phyloP scores from a whole-genome alignment of 2,113 vertebrate genomes.

The Antechinus stuartii region DNA sequence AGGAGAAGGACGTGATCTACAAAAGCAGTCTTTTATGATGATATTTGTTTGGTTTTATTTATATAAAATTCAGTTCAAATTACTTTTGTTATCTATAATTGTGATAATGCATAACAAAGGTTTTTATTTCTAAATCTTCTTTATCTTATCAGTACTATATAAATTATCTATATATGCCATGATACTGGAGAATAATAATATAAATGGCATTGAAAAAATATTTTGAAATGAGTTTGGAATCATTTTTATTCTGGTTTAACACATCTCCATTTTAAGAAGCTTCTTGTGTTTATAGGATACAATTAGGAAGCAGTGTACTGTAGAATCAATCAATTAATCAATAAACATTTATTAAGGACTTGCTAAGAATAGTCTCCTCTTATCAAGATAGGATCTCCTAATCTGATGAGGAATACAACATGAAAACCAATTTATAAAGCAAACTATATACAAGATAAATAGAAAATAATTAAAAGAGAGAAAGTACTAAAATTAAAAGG shows the following conservation, averaged over 20 bases:
- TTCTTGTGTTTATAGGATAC: slow-evolving; percentile 39
- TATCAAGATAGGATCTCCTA: too few species aligned
- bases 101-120: neutral
- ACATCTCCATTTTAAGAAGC: slow-evolving; percentile 14
- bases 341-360: neutral
- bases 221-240: too few species aligned
- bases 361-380: too few species aligned
- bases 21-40: slow-evolving; percentile 44
- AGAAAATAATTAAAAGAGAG: too few species aligned
- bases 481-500: too few species aligned
- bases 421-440: too few species aligned
- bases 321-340: too few species aligned
- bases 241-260: neutral
- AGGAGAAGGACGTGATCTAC: slow-evolving; percentile 6
- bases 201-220: too few species aligned
- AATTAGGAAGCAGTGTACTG: slow-evolving; percentile 24
- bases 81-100: neutral
- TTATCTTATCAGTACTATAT: neutral
- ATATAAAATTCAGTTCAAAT: neutral
- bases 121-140: slow-evolving; percentile 19
- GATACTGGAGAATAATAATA: too few species aligned
- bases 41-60: slow-evolving; percentile 22
- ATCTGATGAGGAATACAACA: too few species aligned
- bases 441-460: too few species aligned
- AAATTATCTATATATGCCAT: neutral